Percentiles rank a stretch among this genome's conserved stretches.
These are phyloP conservation scores for Xylophagus ater DNA, from an alignment of 2,888 invertebrate species.

Conservation along the genomic window DNA sequence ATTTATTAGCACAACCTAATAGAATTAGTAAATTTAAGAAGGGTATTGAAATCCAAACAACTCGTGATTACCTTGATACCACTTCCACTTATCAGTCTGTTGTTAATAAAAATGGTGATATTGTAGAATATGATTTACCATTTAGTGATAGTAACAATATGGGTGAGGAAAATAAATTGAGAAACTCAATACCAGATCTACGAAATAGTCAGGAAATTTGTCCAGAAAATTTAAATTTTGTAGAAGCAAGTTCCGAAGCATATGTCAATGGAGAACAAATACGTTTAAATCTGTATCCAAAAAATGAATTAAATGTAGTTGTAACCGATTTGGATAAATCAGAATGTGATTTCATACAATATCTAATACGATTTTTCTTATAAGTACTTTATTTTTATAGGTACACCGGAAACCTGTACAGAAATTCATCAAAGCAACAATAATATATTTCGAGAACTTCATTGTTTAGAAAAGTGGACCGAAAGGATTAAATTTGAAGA, in stretches of 20 bases:
- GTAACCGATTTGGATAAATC: conserved; percentile 25
- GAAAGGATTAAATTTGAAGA: conserved; percentile 3
- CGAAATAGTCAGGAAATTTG: conserved; percentile 1
- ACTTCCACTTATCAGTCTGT: conserved; percentile 22
- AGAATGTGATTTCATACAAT: conserved; percentile 12
- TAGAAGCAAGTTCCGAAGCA: conserved; percentile 2
- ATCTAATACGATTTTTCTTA: neutral
- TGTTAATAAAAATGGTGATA: conserved; percentile 23
- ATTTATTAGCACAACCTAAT: no score
- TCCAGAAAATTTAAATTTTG: neutral
- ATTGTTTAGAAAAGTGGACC: conserved; percentile 18
- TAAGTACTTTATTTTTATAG: neutral
- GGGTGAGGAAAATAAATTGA: neutral
- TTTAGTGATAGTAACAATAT: conserved; percentile 18
- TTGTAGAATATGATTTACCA: conserved; percentile 24
- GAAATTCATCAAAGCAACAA: conserved; percentile 7
- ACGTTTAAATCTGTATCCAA: neutral
- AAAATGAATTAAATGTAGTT: conserved; percentile 7
- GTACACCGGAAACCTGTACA: conserved; percentile 8
- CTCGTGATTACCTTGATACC: no score
- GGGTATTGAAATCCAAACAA: no score
- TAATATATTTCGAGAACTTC: conserved; percentile 18
- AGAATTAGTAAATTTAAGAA: no score
- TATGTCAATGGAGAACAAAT: conserved; percentile 1
- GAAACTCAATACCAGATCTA: neutral